Evolutionary conservation across 2,888 invertebrate genomes (phyloP).

Genomic region (Philhelius pedissequus): DNA sequence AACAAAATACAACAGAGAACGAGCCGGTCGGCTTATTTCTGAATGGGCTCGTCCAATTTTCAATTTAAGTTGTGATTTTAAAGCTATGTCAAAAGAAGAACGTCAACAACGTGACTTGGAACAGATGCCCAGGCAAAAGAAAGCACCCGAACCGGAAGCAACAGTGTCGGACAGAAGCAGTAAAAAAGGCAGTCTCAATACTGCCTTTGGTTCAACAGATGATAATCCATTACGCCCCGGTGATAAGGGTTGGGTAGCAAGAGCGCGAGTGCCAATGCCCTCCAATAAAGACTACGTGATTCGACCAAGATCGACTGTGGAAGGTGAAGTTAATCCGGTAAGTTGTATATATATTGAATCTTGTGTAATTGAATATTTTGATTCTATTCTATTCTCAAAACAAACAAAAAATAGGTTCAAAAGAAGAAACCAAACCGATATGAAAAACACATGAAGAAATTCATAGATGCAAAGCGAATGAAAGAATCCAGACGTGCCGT

Average conservation of each 20-base stretch:
- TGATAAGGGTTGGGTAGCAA: constrained; percentile 95
- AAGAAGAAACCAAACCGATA: constrained; percentile 94
- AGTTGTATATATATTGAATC: constrained; percentile 71
- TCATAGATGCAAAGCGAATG: constrained; percentile 90
- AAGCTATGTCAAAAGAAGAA: constrained; percentile 95
- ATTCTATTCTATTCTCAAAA: constrained; percentile 8
- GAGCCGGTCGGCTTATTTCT: constrained; percentile 94
- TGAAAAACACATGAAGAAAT: constrained; percentile 95
- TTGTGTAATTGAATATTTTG: neutral
- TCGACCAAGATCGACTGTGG: constrained; percentile 93
- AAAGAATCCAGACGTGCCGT: constrained; percentile 91
- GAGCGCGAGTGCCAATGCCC: constrained; percentile 96
- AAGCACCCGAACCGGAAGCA: constrained; percentile 79
- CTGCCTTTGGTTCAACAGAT: constrained; percentile 82
- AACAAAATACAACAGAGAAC: constrained; percentile 93
- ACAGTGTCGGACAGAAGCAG: constrained; percentile 74
- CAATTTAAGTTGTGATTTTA: constrained; percentile 95
- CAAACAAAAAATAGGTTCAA: constrained; percentile 72
- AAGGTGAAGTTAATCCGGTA: constrained; percentile 90
- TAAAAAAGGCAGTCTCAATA: constrained; percentile 81
- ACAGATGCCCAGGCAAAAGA: constrained; percentile 83
- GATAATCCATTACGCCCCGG: constrained; percentile 91
- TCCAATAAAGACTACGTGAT: constrained; percentile 98
- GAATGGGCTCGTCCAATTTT: constrained; percentile 99
- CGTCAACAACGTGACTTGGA: constrained; percentile 94